These are phyloP conservation scores for Galerucella calmariensis DNA, from an alignment of 2,888 invertebrate species.

Conservation along the genomic window DNA sequence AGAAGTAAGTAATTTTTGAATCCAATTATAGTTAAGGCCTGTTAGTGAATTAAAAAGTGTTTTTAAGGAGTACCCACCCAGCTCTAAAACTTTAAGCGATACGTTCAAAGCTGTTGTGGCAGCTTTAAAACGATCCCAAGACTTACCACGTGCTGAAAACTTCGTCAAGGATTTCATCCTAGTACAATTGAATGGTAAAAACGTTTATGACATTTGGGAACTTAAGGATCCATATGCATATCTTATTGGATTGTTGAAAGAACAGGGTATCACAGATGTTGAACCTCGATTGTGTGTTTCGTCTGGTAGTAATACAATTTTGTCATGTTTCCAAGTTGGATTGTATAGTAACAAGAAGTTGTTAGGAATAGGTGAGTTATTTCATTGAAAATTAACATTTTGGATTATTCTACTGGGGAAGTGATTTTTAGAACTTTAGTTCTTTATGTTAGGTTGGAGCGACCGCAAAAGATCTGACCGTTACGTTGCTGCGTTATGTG, in stretches of 20 bases:
- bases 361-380: constrained; percentile 79
- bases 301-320: constrained; percentile 81
- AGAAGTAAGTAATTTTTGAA: constrained; percentile 69
- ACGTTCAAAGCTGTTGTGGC: constrained; percentile 86
- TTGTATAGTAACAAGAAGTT: constrained; percentile 81
- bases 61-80: constrained; percentile 78
- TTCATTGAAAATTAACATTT: not conserved
- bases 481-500: too few species aligned
- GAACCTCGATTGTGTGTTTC: constrained; percentile 88
- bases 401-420: not conserved
- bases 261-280: constrained; percentile 67
- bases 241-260: constrained; percentile 72
- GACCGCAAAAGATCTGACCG: too few species aligned
- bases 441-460: too few species aligned
- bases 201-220: constrained; percentile 86
- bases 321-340: constrained; percentile 88
- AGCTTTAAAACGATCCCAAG: constrained; percentile 77
- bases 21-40: too few species aligned
- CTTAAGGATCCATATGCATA: constrained; percentile 82
- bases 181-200: constrained; percentile 84
- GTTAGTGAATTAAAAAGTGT: too few species aligned
- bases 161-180: constrained; percentile 92
- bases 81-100: constrained; percentile 73
- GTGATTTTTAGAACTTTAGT: not conserved
- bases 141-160: constrained; percentile 72